phyloP scores from a whole-genome alignment of 2,113 vertebrate genomes.

The Mungos mungo region DNA sequence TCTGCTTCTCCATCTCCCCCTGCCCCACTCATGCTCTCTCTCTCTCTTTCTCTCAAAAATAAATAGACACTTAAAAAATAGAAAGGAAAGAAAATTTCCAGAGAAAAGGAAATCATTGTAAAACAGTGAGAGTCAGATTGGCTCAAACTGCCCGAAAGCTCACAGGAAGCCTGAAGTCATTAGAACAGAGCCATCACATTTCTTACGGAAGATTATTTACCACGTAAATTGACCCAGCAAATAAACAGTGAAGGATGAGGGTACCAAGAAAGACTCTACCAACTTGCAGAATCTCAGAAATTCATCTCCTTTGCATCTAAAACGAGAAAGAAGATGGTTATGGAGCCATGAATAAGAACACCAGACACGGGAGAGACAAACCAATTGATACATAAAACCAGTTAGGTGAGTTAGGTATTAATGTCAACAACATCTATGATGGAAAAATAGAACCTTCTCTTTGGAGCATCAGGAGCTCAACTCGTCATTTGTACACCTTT shows the following conservation, averaged over 20 bases:
- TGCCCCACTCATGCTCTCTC: too few species aligned
- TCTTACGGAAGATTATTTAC: background rate
- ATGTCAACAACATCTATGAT: background rate
- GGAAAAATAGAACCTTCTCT: conserved; percentile 6
- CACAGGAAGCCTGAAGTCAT: background rate
- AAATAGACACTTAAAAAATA: too few species aligned
- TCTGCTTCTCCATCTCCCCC: too few species aligned
- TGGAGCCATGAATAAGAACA: background rate
- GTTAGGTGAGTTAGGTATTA: conserved; percentile 47
- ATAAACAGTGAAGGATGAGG: background rate
- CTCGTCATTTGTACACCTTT: background rate
- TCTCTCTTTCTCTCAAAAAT: too few species aligned
- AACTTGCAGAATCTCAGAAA: background rate
- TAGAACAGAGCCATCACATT: background rate
- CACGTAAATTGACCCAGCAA: background rate
- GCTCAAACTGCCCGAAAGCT: background rate
- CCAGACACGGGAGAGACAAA: background rate
- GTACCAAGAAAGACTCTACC: background rate
- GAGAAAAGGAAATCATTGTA: background rate
- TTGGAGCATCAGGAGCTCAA: background rate
- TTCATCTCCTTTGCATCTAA: background rate
- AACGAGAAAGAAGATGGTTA: background rate
- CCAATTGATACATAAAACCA: background rate
- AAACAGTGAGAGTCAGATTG: background rate
- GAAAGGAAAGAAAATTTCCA: background rate